Conservation (phyloP, 2,113 vertebrate genomes). For the Thamnaconus septentrionalis region DNA sequence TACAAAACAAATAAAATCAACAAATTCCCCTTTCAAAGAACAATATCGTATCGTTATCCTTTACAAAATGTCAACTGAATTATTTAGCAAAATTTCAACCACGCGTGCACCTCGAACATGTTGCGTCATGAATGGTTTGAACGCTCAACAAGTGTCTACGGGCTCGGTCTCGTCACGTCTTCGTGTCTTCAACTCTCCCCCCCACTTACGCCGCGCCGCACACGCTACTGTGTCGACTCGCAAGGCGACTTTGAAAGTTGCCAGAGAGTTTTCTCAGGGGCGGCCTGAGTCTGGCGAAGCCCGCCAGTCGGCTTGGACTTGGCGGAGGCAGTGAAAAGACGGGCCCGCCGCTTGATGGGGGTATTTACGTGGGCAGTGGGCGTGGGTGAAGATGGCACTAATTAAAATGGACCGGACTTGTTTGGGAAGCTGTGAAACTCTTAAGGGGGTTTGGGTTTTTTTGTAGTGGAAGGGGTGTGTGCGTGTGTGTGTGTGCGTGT, state of each 20-base stretch:
- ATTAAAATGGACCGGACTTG: conserved; percentile 81
- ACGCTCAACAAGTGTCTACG: too few relatives aligned
- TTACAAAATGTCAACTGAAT: too few relatives aligned
- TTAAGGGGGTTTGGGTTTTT: conserved; percentile 21
- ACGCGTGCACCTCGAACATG: too few relatives aligned
- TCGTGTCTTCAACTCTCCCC: too few relatives aligned
- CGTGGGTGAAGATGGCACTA: conserved; percentile 78
- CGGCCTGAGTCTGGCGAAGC: conserved; percentile 48
- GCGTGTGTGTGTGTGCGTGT: conserved; percentile 12
- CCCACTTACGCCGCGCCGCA: conserved; percentile 4
- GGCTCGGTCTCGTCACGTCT: too few relatives aligned
- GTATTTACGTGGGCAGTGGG: conserved; percentile 77
- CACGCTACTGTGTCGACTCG: conserved; percentile 46
- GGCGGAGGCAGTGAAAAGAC: conserved; percentile 71
- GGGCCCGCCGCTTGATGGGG: conserved; percentile 67
- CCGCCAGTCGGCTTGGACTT: conserved; percentile 61
- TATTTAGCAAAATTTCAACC: too few relatives aligned
- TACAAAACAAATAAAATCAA: not conserved
- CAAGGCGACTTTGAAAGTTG: conserved; percentile 65
- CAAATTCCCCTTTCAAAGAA: not conserved
- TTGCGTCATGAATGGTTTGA: too few relatives aligned
- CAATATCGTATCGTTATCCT: not conserved
- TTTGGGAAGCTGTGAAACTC: conserved; percentile 83
- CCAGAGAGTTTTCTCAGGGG: conserved; percentile 69
- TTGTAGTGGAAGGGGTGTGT: not conserved